Conservation (phyloP, 30 jellyfish, hydroid and myxozoan genomes). For the Aurelia coerulea region DNA sequence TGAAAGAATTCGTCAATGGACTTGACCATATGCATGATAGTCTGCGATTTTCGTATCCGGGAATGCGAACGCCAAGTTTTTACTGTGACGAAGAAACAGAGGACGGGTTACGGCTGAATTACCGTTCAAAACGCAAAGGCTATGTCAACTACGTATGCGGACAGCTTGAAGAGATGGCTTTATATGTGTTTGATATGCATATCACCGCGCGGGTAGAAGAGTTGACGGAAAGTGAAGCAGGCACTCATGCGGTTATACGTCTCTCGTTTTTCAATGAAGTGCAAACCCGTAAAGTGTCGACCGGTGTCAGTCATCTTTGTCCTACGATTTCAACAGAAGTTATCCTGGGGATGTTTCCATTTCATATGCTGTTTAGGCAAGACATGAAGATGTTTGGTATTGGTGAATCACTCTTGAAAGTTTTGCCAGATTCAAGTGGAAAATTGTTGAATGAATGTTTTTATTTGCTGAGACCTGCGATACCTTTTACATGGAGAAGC, state of each 20-base stretch:
- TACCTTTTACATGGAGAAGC: slow-evolving; percentile 56
- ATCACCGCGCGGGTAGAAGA: slow-evolving; percentile 31
- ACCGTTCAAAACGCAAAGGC: slow-evolving; percentile 67
- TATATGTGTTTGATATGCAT: slow-evolving; percentile 21
- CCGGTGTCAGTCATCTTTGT: slow-evolving; percentile 48
- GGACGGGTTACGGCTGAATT: slow-evolving; percentile 56
- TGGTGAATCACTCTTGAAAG: slow-evolving; percentile 55
- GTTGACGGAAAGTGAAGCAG: slow-evolving; percentile 24
- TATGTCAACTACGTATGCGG: slow-evolving; percentile 55
- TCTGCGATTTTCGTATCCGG: slow-evolving; percentile 69
- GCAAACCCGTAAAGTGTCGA: slow-evolving; percentile 25
- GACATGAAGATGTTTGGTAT: slow-evolving; percentile 66
- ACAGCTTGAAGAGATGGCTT: slow-evolving; percentile 62
- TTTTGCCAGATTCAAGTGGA: slow-evolving; percentile 56
- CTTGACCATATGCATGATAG: slow-evolving; percentile 67
- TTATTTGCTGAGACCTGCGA: slow-evolving; percentile 37
- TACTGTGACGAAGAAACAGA: slow-evolving; percentile 58
- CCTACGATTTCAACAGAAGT: slow-evolving; percentile 62
- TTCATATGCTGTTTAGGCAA: slow-evolving; percentile 48
- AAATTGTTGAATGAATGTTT: slow-evolving; percentile 22
- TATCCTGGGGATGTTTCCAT: slow-evolving; percentile 57
- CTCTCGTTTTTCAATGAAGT: slow-evolving; percentile 34
- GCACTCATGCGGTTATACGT: slow-evolving; percentile 43
- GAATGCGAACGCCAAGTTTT: slow-evolving; percentile 69
- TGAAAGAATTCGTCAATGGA: slow-evolving; percentile 68